These are phyloP conservation scores for Gila robusta DNA, from an alignment of 2,797 vertebrate genomes.

Conservation along the genomic window DNA sequence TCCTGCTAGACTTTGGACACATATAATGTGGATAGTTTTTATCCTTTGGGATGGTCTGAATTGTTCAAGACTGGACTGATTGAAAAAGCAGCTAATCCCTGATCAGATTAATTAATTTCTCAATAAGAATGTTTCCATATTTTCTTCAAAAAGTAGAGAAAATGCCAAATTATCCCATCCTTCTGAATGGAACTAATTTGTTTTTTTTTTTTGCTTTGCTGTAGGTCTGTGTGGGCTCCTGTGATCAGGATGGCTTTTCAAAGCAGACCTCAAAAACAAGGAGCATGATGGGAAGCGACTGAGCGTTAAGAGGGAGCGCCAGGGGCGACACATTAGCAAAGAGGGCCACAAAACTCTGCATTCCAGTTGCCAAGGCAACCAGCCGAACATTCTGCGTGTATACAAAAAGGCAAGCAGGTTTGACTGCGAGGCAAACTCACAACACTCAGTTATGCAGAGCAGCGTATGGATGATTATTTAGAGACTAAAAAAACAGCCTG, in stretches of 20 bases:
- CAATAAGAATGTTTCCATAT: neutral
- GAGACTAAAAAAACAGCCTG: constrained; percentile 10
- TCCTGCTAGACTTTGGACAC: constrained; percentile 64
- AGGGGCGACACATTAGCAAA: constrained; percentile 61
- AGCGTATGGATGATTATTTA: constrained; percentile 21
- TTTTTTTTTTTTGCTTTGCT: constrained; percentile 12
- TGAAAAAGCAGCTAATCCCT: neutral
- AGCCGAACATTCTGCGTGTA: constrained; percentile 42
- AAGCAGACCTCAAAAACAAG: constrained; percentile 55
- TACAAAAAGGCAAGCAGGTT: constrained; percentile 45
- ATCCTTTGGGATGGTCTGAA: neutral
- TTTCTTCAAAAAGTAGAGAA: constrained; percentile 3
- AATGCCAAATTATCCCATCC: neutral
- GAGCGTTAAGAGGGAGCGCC: constrained; percentile 63
- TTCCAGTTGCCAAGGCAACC: constrained; percentile 64
- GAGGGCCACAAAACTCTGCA: constrained; percentile 55
- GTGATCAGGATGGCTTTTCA: constrained; percentile 40
- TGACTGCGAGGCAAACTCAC: constrained; percentile 52
- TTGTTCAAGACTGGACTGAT: neutral
- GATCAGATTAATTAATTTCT: neutral
- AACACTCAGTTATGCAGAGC: constrained; percentile 39
- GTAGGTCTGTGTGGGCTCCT: constrained; percentile 38
- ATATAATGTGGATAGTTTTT: constrained; percentile 30
- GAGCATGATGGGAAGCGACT: constrained; percentile 69
- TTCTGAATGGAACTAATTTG: neutral